phyloP scores from a whole-genome alignment of 2,113 vertebrate species.

The Jacana jacana region DNA sequence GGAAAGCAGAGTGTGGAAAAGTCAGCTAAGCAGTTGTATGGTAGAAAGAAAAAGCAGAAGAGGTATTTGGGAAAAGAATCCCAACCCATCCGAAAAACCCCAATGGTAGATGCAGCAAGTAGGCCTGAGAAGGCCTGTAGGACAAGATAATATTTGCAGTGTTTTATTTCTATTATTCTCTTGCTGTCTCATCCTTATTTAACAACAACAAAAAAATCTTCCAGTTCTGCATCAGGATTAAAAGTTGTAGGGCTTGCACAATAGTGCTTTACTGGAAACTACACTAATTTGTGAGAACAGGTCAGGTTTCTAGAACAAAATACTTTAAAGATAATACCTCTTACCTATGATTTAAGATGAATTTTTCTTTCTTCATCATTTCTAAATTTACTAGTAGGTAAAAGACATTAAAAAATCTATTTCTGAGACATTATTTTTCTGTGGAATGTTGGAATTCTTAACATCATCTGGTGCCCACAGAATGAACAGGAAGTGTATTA shows the following conservation, averaged over 20 bases:
- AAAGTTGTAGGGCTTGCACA: background rate
- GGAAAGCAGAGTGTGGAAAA: background rate
- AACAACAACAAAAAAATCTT: background rate
- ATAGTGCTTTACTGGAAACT: background rate
- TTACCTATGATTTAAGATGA: background rate
- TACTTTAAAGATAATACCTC: background rate
- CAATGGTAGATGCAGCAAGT: too few relatives aligned
- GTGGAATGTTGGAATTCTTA: background rate
- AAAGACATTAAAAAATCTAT: background rate
- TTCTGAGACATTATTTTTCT: background rate
- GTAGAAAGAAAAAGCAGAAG: background rate
- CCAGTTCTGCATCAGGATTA: background rate
- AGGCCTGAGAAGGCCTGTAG: background rate
- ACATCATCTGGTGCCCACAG: background rate
- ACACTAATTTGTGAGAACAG: background rate
- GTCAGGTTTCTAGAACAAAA: background rate
- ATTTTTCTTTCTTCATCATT: background rate
- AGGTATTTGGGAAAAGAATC: accelerated
- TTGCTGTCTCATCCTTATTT: background rate
- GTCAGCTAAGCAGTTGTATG: background rate
- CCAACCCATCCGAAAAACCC: background rate
- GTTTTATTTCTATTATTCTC: background rate
- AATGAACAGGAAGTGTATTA: background rate
- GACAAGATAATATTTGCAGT: background rate
- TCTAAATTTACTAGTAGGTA: background rate